Percentiles rank a stretch among this genome's conserved stretches.
phyloP scores from a whole-genome alignment of 2,797 vertebrate genomes.

The Otolemur crassicaudatus region DNA sequence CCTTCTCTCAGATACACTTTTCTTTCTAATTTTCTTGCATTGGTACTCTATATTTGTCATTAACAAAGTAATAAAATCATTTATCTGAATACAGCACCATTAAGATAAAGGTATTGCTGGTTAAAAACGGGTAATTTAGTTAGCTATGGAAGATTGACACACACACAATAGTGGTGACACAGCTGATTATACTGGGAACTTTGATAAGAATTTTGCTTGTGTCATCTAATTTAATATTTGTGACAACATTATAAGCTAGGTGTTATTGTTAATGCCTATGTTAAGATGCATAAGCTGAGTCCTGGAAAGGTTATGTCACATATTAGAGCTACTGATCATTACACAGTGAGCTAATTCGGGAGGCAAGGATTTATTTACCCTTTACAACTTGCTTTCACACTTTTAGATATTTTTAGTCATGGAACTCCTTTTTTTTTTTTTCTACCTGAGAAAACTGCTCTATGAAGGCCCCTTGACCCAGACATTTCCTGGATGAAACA shows the following conservation, averaged over 20 bases:
- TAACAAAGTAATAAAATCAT: neutral
- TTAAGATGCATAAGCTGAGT: neutral
- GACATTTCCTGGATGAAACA: neutral
- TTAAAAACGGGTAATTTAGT: neutral
- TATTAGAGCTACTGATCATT: neutral
- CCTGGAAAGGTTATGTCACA: neutral
- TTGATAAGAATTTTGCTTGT: neutral
- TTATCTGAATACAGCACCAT: neutral
- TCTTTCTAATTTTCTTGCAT: neutral
- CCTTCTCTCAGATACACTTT: neutral
- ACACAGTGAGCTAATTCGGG: neutral
- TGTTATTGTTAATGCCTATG: conserved; percentile 21
- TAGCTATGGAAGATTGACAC: neutral
- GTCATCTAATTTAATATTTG: neutral
- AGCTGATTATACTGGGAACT: neutral
- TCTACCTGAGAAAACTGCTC: neutral
- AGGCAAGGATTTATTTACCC: neutral
- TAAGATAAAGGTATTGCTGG: neutral
- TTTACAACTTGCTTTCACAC: neutral
- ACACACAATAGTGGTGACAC: neutral
- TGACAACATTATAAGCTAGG: neutral
- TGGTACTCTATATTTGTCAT: neutral
- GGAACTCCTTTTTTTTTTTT: neutral
- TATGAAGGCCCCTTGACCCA: neutral
- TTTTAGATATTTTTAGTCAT: neutral